Conservation (phyloP, 2,797 vertebrate genomes). For the Mormyrus hasselquistii region DNA sequence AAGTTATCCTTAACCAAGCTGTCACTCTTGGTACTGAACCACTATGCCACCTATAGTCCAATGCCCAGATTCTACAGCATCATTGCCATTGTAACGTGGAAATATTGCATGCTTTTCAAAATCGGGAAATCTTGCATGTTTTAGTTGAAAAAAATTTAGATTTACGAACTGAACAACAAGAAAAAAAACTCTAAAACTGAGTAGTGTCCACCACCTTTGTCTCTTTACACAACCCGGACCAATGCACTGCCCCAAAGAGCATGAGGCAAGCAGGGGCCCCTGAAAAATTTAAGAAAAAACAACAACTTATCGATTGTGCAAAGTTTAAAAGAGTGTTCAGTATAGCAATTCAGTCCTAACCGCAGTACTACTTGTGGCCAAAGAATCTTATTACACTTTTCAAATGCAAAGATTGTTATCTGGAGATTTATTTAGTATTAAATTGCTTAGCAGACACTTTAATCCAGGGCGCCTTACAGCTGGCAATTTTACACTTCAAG, state of each 20-base stretch:
- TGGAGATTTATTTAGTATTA: not conserved
- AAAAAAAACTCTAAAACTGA: not conserved
- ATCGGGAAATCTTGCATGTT: not conserved
- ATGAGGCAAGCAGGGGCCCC: not conserved
- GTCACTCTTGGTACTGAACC: conserved; percentile 28
- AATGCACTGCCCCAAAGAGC: not conserved
- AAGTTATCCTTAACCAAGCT: conserved; percentile 54
- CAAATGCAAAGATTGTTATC: not conserved
- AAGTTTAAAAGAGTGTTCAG: not conserved
- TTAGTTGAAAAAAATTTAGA: not conserved
- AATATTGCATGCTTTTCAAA: not conserved
- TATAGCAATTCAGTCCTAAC: not conserved
- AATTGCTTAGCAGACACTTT: not conserved
- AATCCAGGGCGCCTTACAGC: not conserved
- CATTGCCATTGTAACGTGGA: not conserved
- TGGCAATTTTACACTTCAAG: not conserved
- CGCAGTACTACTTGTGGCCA: not conserved
- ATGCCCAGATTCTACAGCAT: not conserved
- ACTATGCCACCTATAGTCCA: not conserved
- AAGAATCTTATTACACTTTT: not conserved
- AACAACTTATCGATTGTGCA: not conserved
- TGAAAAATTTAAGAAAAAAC: not conserved
- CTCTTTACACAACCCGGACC: not conserved
- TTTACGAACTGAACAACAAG: not conserved
- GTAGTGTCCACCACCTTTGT: not conserved